Evolutionary conservation across 2,113 vertebrate species (phyloP).

Genomic region (Zonotrichia leucophrys): DNA sequence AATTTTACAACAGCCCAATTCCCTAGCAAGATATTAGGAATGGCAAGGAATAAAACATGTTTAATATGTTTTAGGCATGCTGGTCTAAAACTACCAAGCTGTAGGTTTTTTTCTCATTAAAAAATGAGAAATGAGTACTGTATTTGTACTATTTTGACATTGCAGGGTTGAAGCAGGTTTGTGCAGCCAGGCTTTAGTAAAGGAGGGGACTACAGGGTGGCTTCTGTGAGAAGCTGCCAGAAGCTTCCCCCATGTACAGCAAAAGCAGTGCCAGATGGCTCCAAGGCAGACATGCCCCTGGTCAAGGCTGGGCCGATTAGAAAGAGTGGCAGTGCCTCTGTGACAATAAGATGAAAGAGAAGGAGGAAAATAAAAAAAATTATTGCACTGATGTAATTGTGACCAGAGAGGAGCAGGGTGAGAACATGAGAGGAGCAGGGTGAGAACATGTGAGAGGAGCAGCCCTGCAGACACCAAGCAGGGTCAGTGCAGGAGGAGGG

Average conservation of each 20-base stretch:
- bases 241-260: not conserved
- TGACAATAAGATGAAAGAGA: not conserved
- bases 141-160: not conserved
- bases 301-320: not conserved
- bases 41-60: not conserved
- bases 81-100: not conserved
- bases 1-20: not conserved
- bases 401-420: not conserved
- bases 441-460: not conserved
- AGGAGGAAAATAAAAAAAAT: not conserved
- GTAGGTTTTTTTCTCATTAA: not conserved
- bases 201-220: not conserved
- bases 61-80: not conserved
- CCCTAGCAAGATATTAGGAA: not conserved
- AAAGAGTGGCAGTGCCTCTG: not conserved
- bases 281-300: accelerated
- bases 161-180: not conserved
- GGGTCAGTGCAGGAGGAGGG: not conserved
- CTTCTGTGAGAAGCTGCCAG: not conserved
- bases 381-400: not conserved
- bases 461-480: not conserved
- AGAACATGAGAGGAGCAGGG: not conserved
- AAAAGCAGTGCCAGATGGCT: not conserved
- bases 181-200: not conserved
- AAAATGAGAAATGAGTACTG: not conserved